These are phyloP conservation scores for Tortrix viridana DNA, from an alignment of 2,888 invertebrate genomes.

Conservation along the genomic window DNA sequence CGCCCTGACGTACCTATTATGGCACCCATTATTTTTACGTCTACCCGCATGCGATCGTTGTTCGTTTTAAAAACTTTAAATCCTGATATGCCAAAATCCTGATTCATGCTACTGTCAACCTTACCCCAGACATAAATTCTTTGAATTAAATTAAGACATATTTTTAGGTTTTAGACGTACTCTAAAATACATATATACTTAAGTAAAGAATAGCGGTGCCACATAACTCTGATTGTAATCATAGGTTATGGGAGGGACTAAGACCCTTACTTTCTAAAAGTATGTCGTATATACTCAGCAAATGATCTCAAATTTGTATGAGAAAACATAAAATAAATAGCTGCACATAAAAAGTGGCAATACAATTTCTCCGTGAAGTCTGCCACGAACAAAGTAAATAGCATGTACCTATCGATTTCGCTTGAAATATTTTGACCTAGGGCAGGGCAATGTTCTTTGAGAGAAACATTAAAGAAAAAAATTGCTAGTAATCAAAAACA, in stretches of 20 bases:
- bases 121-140: background rate
- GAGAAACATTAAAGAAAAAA: background rate
- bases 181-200: constrained; percentile 12
- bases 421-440: constrained; percentile 15
- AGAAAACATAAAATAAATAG: constrained; percentile 32
- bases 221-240: constrained; percentile 21
- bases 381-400: constrained; percentile 24
- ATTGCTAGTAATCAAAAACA: background rate
- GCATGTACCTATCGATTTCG: constrained; percentile 29
- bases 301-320: constrained; percentile 20
- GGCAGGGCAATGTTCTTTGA: constrained; percentile 5
- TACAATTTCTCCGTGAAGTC: constrained; percentile 27
- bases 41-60: too few species aligned
- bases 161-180: background rate
- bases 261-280: constrained; percentile 6
- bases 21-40: too few species aligned
- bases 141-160: background rate
- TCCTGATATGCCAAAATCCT: too few species aligned
- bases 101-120: too few species aligned
- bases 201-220: constrained; percentile 7
- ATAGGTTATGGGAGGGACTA: constrained; percentile 26
- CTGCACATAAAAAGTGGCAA: constrained; percentile 29
- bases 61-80: too few species aligned
- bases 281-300: background rate
- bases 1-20: too few species aligned